phyloP scores from a whole-genome alignment of 2,797 vertebrate genomes.

The Microctenopoma stevenorrisi region DNA sequence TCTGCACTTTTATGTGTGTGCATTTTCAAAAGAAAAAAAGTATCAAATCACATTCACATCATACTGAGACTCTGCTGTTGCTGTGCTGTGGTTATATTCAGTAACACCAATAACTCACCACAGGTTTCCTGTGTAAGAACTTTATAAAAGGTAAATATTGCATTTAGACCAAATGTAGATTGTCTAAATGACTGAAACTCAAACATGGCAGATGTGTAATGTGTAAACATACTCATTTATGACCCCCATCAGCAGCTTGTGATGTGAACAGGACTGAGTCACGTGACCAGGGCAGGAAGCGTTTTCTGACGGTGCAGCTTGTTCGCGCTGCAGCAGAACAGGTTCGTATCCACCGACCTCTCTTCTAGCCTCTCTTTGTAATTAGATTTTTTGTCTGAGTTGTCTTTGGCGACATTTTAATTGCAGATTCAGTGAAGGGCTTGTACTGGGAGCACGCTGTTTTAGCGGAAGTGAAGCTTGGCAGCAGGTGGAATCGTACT shows the following conservation, averaged over 20 bases:
- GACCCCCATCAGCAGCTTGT: too few relatives aligned
- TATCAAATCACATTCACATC: too few relatives aligned
- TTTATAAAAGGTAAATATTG: too few relatives aligned
- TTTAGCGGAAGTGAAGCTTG: constrained; percentile 52
- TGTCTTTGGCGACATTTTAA: rapidly evolving
- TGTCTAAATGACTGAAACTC: neutral
- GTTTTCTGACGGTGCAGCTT: neutral
- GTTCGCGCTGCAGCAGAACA: constrained; percentile 9
- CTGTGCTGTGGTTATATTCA: too few relatives aligned
- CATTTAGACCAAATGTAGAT: too few relatives aligned
- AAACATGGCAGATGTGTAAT: neutral
- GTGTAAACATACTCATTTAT: neutral
- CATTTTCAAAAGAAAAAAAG: too few relatives aligned
- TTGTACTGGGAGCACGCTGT: neutral
- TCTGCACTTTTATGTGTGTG: too few relatives aligned
- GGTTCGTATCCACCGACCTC: constrained; percentile 40
- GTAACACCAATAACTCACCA: too few relatives aligned
- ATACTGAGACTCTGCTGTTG: too few relatives aligned
- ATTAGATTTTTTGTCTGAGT: neutral
- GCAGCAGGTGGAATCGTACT: constrained; percentile 64
- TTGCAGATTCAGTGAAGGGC: rapidly evolving
- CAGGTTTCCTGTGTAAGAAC: too few relatives aligned
- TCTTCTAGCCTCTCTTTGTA: neutral
- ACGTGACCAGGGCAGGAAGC: constrained; percentile 74
- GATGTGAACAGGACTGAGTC: constrained; percentile 16